Evolutionary conservation across 2,797 vertebrate species (phyloP).

Genomic region (Coreius guichenoti): DNA sequence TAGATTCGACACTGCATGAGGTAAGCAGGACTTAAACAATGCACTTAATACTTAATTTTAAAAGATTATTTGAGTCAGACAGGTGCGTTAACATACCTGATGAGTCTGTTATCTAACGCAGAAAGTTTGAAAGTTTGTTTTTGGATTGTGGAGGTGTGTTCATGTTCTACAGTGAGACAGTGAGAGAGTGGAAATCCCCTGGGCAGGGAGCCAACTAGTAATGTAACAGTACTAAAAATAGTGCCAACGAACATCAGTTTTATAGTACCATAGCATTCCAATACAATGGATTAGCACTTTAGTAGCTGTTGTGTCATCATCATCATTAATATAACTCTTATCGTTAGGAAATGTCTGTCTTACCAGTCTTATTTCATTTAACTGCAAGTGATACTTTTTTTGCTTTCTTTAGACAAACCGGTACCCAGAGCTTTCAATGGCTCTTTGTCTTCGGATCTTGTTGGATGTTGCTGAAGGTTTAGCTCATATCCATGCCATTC

Average conservation of each 20-base stretch:
- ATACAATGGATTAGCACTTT: not conserved
- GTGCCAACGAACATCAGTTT: not conserved
- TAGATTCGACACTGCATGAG: conserved; percentile 71
- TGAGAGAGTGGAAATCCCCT: conserved; percentile 21
- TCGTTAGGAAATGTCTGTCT: not conserved
- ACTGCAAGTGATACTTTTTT: not conserved
- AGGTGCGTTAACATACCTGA: not conserved
- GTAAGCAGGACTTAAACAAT: conserved; percentile 55
- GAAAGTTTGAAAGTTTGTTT: not conserved
- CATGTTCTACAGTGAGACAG: not conserved
- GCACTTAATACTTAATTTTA: not conserved
- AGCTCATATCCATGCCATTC: conserved; percentile 67
- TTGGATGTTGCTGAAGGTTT: conserved; percentile 73
- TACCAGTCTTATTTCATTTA: not conserved
- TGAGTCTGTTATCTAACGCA: not conserved
- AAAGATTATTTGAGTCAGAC: not conserved
- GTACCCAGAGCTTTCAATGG: conserved; percentile 68
- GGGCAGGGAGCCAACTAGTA: not conserved
- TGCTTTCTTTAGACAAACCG: conserved; percentile 61
- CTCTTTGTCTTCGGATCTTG: conserved; percentile 70
- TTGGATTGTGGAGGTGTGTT: not conserved
- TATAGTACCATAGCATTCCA: not conserved
- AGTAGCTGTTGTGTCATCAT: conserved; percentile 4
- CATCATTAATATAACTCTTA: not conserved
- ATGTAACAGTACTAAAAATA: not conserved